Base-by-base conservation (phyloP, 35 echinoderm and acorn worm genomes). In the Ophioderma brevispina region DNA sequence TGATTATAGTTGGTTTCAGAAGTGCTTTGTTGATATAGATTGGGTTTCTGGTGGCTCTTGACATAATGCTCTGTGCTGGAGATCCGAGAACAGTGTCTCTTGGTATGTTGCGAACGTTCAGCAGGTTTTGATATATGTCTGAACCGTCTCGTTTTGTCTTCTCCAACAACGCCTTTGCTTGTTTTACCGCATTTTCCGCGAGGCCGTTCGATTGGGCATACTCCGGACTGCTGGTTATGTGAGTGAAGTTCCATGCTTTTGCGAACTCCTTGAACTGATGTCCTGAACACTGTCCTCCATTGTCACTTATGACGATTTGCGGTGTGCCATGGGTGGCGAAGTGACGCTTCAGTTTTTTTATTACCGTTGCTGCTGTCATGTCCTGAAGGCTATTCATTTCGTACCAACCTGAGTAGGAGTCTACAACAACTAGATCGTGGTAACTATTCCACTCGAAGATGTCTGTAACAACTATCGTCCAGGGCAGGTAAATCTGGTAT, bases 91-190 rank as follows among this genome's bases (percentile, higher is more conserved):
- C 46, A 52, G 8, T 52, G 35, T 85, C 82, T 31, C 82, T 30
- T 1, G 70, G 85, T 0, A 78, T 31, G 32, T 87, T 87, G 23
- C 85, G 25, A 14, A 30, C 5, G 25, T 78, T 87, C 1, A 87
- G 38, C 6, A 87, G 13, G 37, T 87, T 87, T 1, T 10, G 37
- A 39, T 87, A 78, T 0, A 87, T 25, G 38, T 87, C 75, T 25
- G 85, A 39, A 1, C 85, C 85, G n/a, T 87, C 85, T 78, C 70
- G 31, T 2, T 36, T 78, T 76, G 85, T 78, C 41, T 87, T 76
- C 34, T 87, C 75, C 10, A 87, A 34, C 10, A 87, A 35, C 31
- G 0, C 28, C 31, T 87, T 87, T 76, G 85, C 85, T 38, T 23
- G 5, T 75, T 87, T 15, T 6, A 87, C 75, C 39, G 85, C 85